Percentiles rank a stretch among this genome's conserved stretches.
phyloP scores from a whole-genome alignment of 2,888 invertebrate genomes.

The Latrodectus elegans region DNA sequence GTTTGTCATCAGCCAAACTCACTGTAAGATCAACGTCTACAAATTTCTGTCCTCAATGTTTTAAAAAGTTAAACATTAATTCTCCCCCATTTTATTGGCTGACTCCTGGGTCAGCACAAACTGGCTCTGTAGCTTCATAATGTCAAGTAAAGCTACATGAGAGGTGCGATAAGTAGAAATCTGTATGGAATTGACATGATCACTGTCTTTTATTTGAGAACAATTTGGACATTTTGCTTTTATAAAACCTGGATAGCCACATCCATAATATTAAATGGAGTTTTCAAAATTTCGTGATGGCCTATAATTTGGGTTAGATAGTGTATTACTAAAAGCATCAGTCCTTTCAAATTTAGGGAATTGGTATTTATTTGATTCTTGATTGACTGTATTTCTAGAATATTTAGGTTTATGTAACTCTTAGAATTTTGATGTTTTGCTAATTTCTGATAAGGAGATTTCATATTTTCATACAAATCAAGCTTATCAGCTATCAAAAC shows the following conservation, averaged over 20 bases:
- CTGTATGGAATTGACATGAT: background rate
- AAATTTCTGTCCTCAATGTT: background rate
- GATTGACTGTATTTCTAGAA: background rate
- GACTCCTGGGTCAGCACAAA: background rate
- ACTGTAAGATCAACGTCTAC: background rate
- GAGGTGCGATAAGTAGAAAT: conserved; percentile 17
- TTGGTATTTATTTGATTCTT: background rate
- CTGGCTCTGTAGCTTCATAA: too few relatives aligned
- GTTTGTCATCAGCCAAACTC: background rate
- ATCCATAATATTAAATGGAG: background rate
- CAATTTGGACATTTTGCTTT: conserved; percentile 18
- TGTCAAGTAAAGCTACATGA: background rate
- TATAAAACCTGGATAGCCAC: conserved; percentile 16
- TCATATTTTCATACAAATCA: conserved; percentile 20
- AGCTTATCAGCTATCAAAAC: conserved; percentile 8
- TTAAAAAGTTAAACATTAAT: conserved; percentile 14
- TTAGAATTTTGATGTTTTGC: background rate
- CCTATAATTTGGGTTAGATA: background rate
- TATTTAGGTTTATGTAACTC: background rate
- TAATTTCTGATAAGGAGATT: background rate
- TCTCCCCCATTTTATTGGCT: conserved; percentile 3
- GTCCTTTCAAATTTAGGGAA: background rate
- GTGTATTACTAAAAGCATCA: background rate
- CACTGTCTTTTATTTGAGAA: background rate
- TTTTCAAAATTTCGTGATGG: background rate